Evolutionary conservation across 2,113 vertebrate species (phyloP).

Genomic region (Herpailurus yagouaroundi): DNA sequence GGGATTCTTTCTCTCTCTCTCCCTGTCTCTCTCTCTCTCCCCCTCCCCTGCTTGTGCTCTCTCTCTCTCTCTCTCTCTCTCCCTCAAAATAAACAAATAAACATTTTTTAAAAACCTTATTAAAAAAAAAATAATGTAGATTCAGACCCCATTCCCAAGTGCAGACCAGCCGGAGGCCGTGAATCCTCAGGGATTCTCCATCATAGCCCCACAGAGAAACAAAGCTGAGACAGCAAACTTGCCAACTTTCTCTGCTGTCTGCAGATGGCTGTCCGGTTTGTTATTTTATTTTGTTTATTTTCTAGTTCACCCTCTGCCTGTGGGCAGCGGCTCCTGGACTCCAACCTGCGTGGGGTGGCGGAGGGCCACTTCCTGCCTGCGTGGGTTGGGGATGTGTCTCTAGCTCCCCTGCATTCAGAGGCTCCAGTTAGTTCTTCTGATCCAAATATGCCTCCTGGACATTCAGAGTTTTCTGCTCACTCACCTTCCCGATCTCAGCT

Average conservation of each 20-base stretch:
- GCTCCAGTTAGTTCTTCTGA: background rate
- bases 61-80: too few relatives aligned
- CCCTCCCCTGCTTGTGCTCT: too few relatives aligned
- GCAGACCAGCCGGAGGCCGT: background rate
- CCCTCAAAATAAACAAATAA: too few relatives aligned
- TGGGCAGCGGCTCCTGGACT: background rate
- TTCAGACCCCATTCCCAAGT: background rate
- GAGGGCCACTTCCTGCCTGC: too few relatives aligned
- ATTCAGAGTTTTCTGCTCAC: background rate
- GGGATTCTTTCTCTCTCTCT: too few relatives aligned
- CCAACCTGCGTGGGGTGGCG: accelerated
- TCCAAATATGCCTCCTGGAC: accelerated
- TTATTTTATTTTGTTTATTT: background rate
- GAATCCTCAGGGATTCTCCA: background rate
- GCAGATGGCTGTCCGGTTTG: background rate
- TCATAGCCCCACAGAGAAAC: background rate
- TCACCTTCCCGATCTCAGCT: background rate
- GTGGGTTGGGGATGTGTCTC: accelerated
- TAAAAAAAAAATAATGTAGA: background rate
- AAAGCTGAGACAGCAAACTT: background rate
- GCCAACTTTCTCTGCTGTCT: background rate
- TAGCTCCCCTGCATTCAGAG: background rate
- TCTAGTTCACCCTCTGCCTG: background rate
- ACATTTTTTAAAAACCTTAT: too few relatives aligned
- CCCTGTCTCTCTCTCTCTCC: too few relatives aligned